Evolutionary conservation across 2,113 vertebrate genomes (phyloP).

Genomic region (Corynorhinus townsendii): DNA sequence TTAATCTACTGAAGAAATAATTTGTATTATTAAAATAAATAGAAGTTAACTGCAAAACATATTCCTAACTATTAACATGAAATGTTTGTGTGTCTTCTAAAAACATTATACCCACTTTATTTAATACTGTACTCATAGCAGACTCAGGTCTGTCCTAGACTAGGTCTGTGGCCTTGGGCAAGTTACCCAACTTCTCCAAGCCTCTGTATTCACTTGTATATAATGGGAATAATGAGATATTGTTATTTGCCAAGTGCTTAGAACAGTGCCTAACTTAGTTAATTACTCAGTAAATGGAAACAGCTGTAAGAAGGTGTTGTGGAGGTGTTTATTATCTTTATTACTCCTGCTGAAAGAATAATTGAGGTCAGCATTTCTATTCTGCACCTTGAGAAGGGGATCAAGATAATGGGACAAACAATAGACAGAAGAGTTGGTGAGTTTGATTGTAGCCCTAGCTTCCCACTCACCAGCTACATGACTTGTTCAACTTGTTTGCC

Average conservation of each 20-base stretch:
- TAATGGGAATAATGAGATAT: neutral
- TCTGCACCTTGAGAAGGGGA: neutral
- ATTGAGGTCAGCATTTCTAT: neutral
- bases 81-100: neutral
- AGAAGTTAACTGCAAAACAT: neutral
- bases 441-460: neutral
- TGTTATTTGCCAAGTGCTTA: neutral
- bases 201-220: neutral
- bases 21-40: slow-evolving; percentile 17
- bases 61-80: neutral
- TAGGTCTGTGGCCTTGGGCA: neutral
- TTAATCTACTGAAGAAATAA: neutral
- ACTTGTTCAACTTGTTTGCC: neutral
- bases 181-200: neutral
- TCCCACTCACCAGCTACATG: neutral
- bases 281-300: neutral
- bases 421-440: neutral
- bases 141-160: neutral
- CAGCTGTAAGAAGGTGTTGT: neutral
- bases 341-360: neutral
- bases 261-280: neutral
- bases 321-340: neutral
- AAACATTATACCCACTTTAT: neutral
- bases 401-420: neutral
- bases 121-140: neutral